phyloP scores from a whole-genome alignment of 2,113 vertebrate genomes.

The Crocuta crocuta region DNA sequence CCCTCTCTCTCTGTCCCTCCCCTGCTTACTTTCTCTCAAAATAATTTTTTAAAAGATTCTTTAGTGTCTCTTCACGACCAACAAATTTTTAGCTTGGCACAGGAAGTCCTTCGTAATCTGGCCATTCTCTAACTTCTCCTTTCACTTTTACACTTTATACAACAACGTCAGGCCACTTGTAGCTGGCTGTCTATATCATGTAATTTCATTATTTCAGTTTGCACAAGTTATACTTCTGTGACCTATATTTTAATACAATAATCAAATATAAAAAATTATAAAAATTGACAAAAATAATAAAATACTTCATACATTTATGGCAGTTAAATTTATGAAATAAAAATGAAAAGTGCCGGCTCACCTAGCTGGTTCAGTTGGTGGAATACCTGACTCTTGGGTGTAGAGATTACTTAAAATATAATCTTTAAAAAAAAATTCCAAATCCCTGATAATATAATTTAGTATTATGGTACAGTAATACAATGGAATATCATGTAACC shows the following conservation, averaged over 20 bases:
- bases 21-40: too few species aligned
- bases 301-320: neutral
- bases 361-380: too few species aligned
- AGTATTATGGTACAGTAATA: neutral
- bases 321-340: neutral
- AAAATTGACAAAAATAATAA: neutral
- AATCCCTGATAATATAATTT: neutral
- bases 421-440: neutral
- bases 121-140: neutral
- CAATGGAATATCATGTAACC: neutral
- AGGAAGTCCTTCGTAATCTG: neutral
- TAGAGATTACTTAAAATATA: too few species aligned
- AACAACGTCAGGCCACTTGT: neutral
- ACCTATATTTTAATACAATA: neutral
- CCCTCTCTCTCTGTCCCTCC: too few species aligned
- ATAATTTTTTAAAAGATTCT: neutral
- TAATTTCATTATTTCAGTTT: neutral
- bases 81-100: neutral
- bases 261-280: constrained; percentile 12
- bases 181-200: neutral
- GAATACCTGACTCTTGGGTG: too few species aligned
- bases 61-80: neutral
- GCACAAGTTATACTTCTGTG: neutral
- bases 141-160: neutral
- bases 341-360: neutral